These are phyloP conservation scores for Poicephalus meyeri DNA, from an alignment of 2,113 vertebrate genomes.

Conservation along the genomic window DNA sequence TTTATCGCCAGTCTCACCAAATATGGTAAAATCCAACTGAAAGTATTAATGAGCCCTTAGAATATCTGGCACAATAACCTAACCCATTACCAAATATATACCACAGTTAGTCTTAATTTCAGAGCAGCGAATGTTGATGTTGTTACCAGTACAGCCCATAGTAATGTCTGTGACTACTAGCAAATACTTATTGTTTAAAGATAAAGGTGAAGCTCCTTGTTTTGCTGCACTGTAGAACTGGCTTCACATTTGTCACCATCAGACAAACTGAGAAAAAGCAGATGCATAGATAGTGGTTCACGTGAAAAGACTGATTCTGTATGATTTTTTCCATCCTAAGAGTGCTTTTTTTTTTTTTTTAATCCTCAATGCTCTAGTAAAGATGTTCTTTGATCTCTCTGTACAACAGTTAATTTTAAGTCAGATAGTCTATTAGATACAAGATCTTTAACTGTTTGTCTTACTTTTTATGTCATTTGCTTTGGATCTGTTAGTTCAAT, in stretches of 20 bases:
- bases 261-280: background rate
- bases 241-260: background rate
- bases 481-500: conserved; percentile 45
- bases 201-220: conserved; percentile 6
- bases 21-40: background rate
- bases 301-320: background rate
- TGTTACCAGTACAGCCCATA: background rate
- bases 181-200: background rate
- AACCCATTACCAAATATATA: background rate
- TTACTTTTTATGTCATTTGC: conserved; percentile 61
- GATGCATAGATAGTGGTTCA: background rate
- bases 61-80: background rate
- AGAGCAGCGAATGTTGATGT: background rate
- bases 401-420: conserved; percentile 29
- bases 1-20: background rate
- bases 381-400: conserved; percentile 40
- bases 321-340: background rate
- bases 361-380: background rate
- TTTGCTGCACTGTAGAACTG: background rate
- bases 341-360: background rate
- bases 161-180: background rate
- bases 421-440: conserved; percentile 46
- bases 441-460: conserved; percentile 48
- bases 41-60: background rate
- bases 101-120: background rate